These are phyloP conservation scores for Crocuta crocuta DNA, from an alignment of 2,113 vertebrate genomes.

Conservation along the genomic window DNA sequence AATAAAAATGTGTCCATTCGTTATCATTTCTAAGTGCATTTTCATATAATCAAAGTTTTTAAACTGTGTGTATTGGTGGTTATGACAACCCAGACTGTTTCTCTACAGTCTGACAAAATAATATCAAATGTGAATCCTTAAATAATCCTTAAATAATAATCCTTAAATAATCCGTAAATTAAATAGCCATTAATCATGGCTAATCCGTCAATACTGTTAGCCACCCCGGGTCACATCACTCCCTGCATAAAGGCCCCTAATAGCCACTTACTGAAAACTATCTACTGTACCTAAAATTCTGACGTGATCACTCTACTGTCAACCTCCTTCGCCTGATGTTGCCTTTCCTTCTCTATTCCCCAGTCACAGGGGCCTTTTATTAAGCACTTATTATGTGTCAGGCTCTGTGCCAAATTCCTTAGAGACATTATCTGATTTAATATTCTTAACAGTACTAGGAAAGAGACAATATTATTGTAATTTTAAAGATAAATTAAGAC, in stretches of 20 bases:
- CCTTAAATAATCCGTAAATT: no score
- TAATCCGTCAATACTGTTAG: neutral
- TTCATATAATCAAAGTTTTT: neutral
- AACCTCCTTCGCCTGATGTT: neutral
- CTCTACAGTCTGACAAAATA: neutral
- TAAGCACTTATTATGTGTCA: neutral
- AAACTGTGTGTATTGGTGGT: neutral
- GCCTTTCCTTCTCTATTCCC: neutral
- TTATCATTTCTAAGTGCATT: neutral
- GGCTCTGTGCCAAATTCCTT: neutral
- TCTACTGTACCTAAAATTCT: neutral
- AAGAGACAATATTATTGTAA: neutral
- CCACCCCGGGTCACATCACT: neutral
- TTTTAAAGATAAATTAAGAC: slow-evolving; percentile 14
- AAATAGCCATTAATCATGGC: no score
- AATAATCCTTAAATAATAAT: neutral
- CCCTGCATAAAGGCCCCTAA: neutral
- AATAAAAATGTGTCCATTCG: neutral
- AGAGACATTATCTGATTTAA: slow-evolving; percentile 24
- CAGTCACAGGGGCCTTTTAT: neutral
- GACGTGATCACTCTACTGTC: no score
- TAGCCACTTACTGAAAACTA: neutral
- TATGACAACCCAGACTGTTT: neutral
- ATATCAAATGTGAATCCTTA: neutral
- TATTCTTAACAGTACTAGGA: neutral